Conservation (phyloP, 1,140 invertebrate genomes). For the Choristoneura fumiferana region DNA sequence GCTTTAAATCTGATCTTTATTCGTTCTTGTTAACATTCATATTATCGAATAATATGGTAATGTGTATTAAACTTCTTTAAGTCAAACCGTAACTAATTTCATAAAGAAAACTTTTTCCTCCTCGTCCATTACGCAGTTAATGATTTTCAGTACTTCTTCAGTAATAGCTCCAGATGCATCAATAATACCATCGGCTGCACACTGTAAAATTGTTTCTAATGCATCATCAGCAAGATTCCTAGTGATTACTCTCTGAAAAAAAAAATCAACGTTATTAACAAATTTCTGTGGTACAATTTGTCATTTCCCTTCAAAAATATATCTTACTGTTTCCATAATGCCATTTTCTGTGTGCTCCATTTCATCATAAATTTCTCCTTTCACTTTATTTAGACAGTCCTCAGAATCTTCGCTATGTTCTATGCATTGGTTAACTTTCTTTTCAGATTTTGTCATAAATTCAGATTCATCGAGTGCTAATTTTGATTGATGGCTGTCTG, state of each 20-base stretch:
- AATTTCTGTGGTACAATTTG: background rate
- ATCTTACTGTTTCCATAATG: slow-evolving; percentile 34
- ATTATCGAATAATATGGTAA: too few species aligned
- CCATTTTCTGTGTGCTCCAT: slow-evolving; percentile 25
- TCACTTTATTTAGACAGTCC: slow-evolving; percentile 34
- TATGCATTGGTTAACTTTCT: slow-evolving; percentile 28
- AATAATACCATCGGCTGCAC: slow-evolving; percentile 38
- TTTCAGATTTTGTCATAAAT: slow-evolving; percentile 31
- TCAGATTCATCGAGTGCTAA: slow-evolving; percentile 25
- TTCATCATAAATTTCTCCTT: slow-evolving; percentile 28
- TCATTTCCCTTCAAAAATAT: background rate
- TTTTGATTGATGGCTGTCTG: slow-evolving; percentile 18
- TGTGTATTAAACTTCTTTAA: too few species aligned
- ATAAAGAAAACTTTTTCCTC: slow-evolving; percentile 24
- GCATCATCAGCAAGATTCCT: slow-evolving; percentile 35
- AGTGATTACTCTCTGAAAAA: slow-evolving; percentile 35
- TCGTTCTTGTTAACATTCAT: too few species aligned
- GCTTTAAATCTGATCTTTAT: too few species aligned
- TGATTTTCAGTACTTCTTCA: slow-evolving; percentile 32
- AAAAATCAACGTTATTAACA: background rate
- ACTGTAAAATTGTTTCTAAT: slow-evolving; percentile 30
- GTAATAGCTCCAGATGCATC: slow-evolving; percentile 31
- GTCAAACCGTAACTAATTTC: too few species aligned
- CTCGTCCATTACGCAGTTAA: slow-evolving; percentile 34
- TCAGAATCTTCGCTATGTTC: slow-evolving; percentile 27